A percentile compares a stretch with the other conserved stretches of the same genome.
These are phyloP conservation scores for Lycorma delicatula DNA, from an alignment of 1,140 invertebrate genomes.

Conservation along the genomic window DNA sequence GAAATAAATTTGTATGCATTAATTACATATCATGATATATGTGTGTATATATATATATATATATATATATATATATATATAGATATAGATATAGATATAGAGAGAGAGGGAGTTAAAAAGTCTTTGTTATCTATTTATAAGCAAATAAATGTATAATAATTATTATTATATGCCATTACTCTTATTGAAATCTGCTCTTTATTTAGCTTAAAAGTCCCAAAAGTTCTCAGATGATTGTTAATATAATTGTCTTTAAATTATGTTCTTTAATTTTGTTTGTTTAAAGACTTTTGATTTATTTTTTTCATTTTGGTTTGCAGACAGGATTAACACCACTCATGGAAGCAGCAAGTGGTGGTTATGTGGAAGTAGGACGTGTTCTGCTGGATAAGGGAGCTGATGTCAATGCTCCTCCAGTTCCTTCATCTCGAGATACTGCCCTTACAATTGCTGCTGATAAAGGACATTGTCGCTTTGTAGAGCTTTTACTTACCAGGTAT, in stretches of 20 bases:
- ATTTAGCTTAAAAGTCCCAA: no score
- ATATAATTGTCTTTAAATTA: not conserved
- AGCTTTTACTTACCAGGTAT: constrained; percentile 56
- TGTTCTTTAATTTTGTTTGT: no score
- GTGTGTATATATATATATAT: no score
- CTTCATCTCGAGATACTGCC: constrained; percentile 94
- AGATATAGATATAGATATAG: no score
- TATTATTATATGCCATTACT: no score
- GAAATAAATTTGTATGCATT: no score
- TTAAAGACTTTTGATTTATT: constrained; percentile 1
- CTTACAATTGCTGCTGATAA: constrained; percentile 99
- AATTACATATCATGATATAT: no score
- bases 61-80: no score
- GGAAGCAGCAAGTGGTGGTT: constrained; percentile 98
- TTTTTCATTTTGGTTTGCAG: constrained; percentile 36
- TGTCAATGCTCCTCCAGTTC: constrained; percentile 96
- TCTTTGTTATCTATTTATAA: no score
- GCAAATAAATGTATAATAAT: no score
- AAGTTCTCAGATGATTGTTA: not conserved
- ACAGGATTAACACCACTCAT: constrained; percentile 97
- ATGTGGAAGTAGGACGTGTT: constrained; percentile 95
- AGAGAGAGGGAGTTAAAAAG: no score
- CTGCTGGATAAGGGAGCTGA: constrained; percentile 94
- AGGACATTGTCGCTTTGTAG: constrained; percentile 94
- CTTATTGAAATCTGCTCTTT: no score